Percentiles rank a stretch among this genome's conserved stretches.
Conservation (phyloP, 2,888 invertebrate species). For the Caenorhabditis auriculariae region DNA sequence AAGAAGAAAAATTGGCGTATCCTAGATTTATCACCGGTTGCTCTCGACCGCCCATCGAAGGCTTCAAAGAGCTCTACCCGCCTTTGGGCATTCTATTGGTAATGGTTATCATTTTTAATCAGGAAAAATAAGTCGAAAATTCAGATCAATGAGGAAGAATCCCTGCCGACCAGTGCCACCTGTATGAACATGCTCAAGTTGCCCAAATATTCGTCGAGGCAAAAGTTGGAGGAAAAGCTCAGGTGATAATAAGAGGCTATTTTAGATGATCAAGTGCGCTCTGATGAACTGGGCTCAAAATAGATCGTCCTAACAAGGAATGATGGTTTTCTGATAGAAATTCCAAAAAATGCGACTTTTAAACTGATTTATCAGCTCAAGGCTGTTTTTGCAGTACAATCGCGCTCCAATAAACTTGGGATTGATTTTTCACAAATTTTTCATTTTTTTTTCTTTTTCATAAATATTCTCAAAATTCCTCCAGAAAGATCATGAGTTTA, state of each 20-base stretch:
- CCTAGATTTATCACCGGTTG: slow-evolving; percentile 76
- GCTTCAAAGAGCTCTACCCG: slow-evolving; percentile 91
- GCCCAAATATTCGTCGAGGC: slow-evolving; percentile 68
- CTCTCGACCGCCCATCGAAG: slow-evolving; percentile 88
- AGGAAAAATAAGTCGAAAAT: background rate
- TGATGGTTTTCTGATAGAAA: too few species aligned
- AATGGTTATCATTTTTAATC: background rate
- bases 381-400: too few species aligned
- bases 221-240: slow-evolving; percentile 25
- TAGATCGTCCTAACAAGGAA: too few species aligned
- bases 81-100: slow-evolving; percentile 83
- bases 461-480: too few species aligned
- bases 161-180: slow-evolving; percentile 93
- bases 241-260: background rate
- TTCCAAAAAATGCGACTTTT: too few species aligned
- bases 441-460: too few species aligned
- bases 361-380: too few species aligned
- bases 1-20: background rate
- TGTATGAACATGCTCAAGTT: slow-evolving; percentile 96
- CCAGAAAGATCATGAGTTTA: too few species aligned
- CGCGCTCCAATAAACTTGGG: too few species aligned
- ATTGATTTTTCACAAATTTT: too few species aligned
- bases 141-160: slow-evolving; percentile 71
- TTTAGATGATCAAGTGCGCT: background rate
- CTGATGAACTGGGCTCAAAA: too few species aligned